Conservation (phyloP, 37 sponge, comb jelly and placozoan genomes). For the Beroe ovata region DNA sequence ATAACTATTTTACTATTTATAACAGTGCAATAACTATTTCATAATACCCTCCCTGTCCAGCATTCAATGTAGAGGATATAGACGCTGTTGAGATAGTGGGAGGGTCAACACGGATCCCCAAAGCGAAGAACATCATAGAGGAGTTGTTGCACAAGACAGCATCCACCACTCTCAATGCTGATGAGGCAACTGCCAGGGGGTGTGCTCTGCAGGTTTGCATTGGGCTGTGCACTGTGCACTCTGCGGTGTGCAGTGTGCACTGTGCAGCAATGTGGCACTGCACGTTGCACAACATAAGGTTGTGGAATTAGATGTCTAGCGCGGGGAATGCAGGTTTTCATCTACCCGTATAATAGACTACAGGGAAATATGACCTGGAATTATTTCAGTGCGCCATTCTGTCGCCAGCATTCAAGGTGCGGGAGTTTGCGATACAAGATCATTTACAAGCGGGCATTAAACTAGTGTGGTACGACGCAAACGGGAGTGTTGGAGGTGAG, state of each 20-base stretch:
- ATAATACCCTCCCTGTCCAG: no score
- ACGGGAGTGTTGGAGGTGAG: constrained; percentile 57
- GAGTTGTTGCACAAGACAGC: constrained; percentile 77
- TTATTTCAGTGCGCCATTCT: constrained; percentile 96
- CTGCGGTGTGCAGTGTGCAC: no score
- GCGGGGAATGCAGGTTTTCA: no score
- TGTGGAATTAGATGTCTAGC: no score
- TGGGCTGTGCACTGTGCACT: no score
- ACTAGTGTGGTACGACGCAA: constrained; percentile 77
- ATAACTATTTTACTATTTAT: no score
- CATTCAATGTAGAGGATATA: constrained; percentile 75
- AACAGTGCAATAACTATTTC: no score
- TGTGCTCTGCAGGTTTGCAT: constrained; percentile 92
- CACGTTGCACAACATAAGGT: no score
- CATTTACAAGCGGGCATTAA: constrained; percentile 79
- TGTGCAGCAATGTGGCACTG: no score
- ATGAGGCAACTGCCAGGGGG: constrained; percentile 93
- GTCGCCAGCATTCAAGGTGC: constrained; percentile 92
- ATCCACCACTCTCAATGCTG: constrained; percentile 95
- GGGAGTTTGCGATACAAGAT: constrained; percentile 86
- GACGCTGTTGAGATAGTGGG: constrained; percentile 91
- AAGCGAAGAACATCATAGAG: constrained; percentile 77
- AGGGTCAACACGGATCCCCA: constrained; percentile 87
- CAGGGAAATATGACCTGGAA: no score
- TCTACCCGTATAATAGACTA: no score